Evolutionary conservation across 2,113 vertebrate species (phyloP).

Genomic region (Condylura cristata): DNA sequence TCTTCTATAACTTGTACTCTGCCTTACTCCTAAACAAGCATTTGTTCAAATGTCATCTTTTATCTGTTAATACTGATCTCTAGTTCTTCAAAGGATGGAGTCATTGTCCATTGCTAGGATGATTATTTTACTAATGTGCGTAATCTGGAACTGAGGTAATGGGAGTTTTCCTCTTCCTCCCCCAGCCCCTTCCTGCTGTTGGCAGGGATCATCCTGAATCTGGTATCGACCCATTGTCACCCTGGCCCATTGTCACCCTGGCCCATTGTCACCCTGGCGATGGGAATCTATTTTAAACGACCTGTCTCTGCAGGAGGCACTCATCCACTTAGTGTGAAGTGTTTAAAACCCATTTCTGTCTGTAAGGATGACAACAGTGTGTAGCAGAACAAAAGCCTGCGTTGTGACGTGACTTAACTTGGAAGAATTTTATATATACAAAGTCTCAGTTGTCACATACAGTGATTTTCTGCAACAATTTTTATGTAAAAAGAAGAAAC

Average conservation of each 20-base stretch:
- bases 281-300: constrained; percentile 52
- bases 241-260: too few relatives aligned
- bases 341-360: constrained; percentile 52
- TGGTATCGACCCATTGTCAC: not conserved
- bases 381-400: constrained; percentile 49
- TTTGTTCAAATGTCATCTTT: not conserved
- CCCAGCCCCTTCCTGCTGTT: fast-evolving
- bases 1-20: not conserved
- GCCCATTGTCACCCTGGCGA: not conserved
- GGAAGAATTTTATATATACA: constrained; percentile 68
- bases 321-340: constrained; percentile 53
- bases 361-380: constrained; percentile 55
- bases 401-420: constrained; percentile 57
- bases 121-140: not conserved
- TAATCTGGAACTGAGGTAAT: not conserved
- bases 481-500: constrained; percentile 75
- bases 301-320: not conserved
- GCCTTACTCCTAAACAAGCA: not conserved
- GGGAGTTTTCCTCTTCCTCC: not conserved
- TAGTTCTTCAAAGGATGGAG: not conserved
- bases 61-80: not conserved
- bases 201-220: not conserved
- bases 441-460: constrained; percentile 60
- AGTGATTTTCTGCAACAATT: constrained; percentile 61
- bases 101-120: not conserved